Evolutionary conservation across 2,113 vertebrate species (phyloP).

Genomic region (Garra rufa): DNA sequence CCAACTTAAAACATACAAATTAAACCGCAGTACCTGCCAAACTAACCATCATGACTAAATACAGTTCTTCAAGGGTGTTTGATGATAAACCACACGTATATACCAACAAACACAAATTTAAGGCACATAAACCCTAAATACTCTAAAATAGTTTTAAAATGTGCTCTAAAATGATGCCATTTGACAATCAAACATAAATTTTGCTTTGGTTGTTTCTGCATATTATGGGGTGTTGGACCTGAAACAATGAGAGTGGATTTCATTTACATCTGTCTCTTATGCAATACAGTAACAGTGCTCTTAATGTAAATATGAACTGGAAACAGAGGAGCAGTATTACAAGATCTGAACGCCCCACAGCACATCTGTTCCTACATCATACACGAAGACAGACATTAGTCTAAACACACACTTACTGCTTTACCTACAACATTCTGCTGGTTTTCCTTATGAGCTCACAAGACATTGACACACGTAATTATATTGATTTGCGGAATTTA

Average conservation of each 20-base stretch:
- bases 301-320: neutral
- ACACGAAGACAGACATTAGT: neutral
- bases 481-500: neutral
- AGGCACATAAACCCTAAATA: constrained; percentile 29
- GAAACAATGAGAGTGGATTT: neutral
- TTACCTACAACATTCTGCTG: neutral
- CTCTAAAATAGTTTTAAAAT: neutral
- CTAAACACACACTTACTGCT: neutral
- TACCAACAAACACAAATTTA: constrained; percentile 21
- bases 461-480: neutral
- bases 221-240: neutral
- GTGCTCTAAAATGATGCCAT: neutral
- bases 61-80: neutral
- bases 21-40: neutral
- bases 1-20: constrained; percentile 5
- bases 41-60: neutral
- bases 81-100: neutral
- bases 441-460: neutral
- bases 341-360: constrained; percentile 11
- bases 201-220: constrained; percentile 23
- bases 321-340: neutral
- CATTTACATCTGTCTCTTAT: neutral
- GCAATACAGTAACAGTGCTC: neutral
- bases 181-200: neutral
- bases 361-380: neutral